A percentile compares a stretch with the other conserved stretches of the same genome.
phyloP scores from a whole-genome alignment of 2,888 invertebrate genomes.

The Lasioglossum oenotherae region DNA sequence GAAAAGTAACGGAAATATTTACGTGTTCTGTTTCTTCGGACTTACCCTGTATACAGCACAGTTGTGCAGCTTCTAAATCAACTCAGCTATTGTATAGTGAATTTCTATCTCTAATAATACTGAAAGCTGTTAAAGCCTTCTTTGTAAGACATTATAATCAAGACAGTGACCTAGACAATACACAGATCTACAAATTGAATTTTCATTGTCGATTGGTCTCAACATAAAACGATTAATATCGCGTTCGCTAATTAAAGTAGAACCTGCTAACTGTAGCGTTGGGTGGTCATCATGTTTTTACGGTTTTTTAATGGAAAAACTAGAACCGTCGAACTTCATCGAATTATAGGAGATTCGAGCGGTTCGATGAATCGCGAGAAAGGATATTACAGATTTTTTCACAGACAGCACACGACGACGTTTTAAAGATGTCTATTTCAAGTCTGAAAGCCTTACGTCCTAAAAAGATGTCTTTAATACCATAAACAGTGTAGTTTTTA shows the following conservation, averaged over 20 bases:
- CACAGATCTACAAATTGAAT: not conserved
- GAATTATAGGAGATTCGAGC: not conserved
- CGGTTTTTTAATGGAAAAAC: not conserved
- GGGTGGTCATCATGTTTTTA: not conserved
- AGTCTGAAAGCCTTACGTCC: no score
- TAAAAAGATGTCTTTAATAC: no score
- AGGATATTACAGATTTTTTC: not conserved
- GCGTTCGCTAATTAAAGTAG: not conserved
- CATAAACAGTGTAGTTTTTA: no score
- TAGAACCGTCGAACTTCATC: not conserved
- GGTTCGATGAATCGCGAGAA: not conserved
- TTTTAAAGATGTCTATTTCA: no score
- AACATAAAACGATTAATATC: not conserved
- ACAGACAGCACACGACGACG: not conserved
- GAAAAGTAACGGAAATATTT: no score
- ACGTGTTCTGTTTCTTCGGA: no score
- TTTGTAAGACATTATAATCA: no score
- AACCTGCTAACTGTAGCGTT: not conserved
- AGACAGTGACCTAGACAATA: not conserved
- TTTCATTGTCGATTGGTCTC: not conserved
- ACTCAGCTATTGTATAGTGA: no score
- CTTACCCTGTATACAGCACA: no score
- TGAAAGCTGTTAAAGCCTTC: no score
- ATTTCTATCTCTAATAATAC: no score
- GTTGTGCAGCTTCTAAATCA: no score